phyloP scores from a whole-genome alignment of 2,888 invertebrate species.

The Steromphala cineraria region DNA sequence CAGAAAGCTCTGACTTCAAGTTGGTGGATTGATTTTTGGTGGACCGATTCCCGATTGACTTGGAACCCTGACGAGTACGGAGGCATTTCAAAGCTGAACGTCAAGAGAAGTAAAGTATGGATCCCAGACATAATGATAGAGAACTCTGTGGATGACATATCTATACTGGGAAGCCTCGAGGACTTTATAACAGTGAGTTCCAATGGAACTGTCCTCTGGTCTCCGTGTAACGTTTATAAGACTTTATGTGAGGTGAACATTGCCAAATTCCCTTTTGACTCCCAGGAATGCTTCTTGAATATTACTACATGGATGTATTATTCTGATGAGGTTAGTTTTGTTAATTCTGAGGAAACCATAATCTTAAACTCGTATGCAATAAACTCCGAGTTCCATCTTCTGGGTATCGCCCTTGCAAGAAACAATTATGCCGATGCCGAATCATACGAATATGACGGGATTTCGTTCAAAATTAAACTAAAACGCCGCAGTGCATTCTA shows the following conservation, averaged over 20 bases:
- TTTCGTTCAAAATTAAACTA: background rate
- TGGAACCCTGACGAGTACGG: constrained; percentile 1
- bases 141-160: background rate
- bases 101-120: background rate
- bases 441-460: background rate
- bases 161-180: background rate
- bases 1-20: background rate
- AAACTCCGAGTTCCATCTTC: background rate
- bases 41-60: background rate
- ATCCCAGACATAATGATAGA: background rate
- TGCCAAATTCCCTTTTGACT: background rate
- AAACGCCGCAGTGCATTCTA: constrained; percentile 6
- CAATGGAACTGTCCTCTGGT: background rate
- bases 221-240: background rate
- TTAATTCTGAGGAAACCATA: background rate
- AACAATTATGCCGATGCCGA: background rate
- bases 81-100: background rate
- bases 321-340: background rate
- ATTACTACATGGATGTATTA: background rate
- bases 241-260: background rate
- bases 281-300: background rate
- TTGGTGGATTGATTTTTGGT: constrained; percentile 4
- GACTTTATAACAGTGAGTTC: background rate
- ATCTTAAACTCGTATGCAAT: background rate
- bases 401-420: background rate